phyloP scores from a whole-genome alignment of 2,113 vertebrate species.

The Petrocephalus zakoni region DNA sequence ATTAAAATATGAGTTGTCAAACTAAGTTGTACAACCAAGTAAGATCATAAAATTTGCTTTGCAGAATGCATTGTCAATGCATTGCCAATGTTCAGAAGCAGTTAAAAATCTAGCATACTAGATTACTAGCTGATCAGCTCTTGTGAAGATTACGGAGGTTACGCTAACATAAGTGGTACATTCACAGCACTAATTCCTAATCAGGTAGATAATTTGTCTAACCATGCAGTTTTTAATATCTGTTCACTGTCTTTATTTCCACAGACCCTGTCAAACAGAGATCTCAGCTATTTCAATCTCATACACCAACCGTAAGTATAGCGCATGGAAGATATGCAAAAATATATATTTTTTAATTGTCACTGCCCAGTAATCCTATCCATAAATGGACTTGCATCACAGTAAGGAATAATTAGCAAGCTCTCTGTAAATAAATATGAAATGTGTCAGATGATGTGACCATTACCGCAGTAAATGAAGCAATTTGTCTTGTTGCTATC shows the following conservation, averaged over 20 bases:
- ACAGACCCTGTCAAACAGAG: slow-evolving; percentile 62
- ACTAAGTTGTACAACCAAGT: neutral
- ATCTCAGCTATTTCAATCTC: slow-evolving; percentile 67
- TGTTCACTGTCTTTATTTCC: slow-evolving; percentile 32
- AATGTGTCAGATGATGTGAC: neutral
- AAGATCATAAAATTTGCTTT: neutral
- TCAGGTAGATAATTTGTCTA: neutral
- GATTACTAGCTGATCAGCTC: neutral
- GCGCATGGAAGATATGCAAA: neutral
- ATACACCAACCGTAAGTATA: slow-evolving; percentile 70
- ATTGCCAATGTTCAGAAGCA: neutral
- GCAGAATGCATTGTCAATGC: neutral
- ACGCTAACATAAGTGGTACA: neutral
- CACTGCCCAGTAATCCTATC: neutral
- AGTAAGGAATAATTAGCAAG: neutral
- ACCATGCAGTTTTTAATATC: neutral
- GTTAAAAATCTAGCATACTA: neutral
- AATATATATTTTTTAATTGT: neutral
- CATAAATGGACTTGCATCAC: neutral
- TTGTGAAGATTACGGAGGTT: neutral
- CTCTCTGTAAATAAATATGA: neutral
- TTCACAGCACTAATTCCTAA: neutral
- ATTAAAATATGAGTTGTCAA: neutral
- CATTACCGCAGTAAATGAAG: neutral
- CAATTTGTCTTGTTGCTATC: neutral